Conservation (phyloP, 37 sponge, comb jelly and placozoan species). For the Cladorhizidae sp. region DNA sequence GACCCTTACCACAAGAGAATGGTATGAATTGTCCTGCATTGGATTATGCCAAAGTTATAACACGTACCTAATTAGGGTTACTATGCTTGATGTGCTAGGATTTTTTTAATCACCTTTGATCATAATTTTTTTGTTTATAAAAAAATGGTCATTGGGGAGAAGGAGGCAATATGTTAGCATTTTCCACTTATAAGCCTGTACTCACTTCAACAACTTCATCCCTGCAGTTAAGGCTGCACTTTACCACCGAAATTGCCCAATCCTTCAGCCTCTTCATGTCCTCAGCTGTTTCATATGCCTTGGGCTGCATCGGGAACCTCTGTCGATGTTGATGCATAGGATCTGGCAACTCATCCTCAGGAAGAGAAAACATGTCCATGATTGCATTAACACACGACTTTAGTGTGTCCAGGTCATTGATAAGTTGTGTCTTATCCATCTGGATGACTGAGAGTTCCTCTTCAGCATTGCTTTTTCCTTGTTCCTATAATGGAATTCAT, state of each 20-base stretch:
- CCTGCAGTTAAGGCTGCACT: conserved; percentile 24
- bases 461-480: neutral
- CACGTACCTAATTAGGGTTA: neutral
- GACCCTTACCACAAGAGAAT: too few relatives aligned
- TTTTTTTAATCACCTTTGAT: too few relatives aligned
- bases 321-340: conserved; percentile 4
- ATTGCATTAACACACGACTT: conserved; percentile 21
- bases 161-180: too few relatives aligned
- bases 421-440: neutral
- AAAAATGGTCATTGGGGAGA: too few relatives aligned
- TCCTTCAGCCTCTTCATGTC: conserved; percentile 41
- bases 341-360: neutral
- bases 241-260: conserved; percentile 51
- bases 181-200: neutral
- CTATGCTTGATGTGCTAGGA: too few relatives aligned
- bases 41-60: neutral
- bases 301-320: conserved; percentile 32
- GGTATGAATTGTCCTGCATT: too few relatives aligned
- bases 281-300: conserved; percentile 31
- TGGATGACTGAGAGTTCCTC: neutral
- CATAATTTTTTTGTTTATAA: too few relatives aligned
- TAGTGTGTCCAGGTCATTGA: neutral
- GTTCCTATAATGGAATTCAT: conserved; percentile 12
- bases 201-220: conserved; percentile 37
- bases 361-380: neutral